Evolutionary conservation across 2,888 invertebrate genomes (phyloP).

Genomic region (Acanthosoma haemorrhoidale): DNA sequence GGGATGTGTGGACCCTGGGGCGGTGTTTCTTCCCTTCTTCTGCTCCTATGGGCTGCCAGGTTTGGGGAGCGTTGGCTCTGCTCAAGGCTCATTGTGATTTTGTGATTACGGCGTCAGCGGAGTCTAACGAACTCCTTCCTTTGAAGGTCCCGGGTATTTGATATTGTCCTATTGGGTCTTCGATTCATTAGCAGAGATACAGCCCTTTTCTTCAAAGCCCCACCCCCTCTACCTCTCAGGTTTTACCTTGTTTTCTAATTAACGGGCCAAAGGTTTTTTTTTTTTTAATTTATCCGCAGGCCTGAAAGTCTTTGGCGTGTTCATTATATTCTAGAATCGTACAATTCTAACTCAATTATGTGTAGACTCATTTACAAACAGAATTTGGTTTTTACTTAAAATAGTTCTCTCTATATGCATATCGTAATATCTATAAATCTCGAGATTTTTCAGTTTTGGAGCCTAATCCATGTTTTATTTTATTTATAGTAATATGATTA

Average conservation of each 20-base stretch:
- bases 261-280: neutral
- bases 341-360: too few relatives aligned
- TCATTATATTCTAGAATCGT: too few relatives aligned
- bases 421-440: too few relatives aligned
- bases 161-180: constrained; percentile 2
- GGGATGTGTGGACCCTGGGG: neutral
- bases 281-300: neutral
- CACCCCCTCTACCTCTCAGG: neutral
- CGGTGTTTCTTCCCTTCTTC: neutral
- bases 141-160: neutral
- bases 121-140: neutral
- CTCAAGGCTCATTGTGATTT: constrained; percentile 9
- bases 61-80: too few relatives aligned
- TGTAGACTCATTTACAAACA: too few relatives aligned
- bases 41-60: neutral
- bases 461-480: too few relatives aligned
- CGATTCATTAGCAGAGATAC: neutral
- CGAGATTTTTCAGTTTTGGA: too few relatives aligned
- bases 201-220: neutral
- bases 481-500: too few relatives aligned
- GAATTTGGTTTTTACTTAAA: too few relatives aligned
- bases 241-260: constrained; percentile 5
- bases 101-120: neutral
- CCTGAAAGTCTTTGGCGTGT: too few relatives aligned
- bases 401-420: too few relatives aligned